Conservation (phyloP, 2,888 invertebrate genomes). For the Aquatica leii region DNA sequence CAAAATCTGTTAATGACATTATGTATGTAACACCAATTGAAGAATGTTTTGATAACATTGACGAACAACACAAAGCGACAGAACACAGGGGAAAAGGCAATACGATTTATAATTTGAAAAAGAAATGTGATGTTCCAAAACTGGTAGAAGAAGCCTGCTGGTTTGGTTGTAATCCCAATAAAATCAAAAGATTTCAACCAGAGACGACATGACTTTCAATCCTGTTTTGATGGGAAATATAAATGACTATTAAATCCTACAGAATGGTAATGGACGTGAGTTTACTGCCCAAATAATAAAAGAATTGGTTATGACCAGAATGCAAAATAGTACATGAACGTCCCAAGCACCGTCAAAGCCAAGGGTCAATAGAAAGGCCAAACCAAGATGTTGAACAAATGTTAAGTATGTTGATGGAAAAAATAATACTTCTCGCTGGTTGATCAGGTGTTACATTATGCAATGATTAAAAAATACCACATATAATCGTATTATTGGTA, state of each 20-base stretch:
- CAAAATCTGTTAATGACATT: too few species aligned
- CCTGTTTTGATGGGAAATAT: conserved; percentile 5
- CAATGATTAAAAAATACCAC: background rate
- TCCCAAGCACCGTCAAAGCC: too few species aligned
- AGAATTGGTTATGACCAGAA: background rate
- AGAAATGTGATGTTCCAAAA: too few species aligned
- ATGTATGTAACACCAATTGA: too few species aligned
- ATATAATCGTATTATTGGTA: background rate
- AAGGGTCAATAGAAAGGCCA: background rate
- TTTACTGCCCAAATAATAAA: background rate
- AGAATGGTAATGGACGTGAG: background rate
- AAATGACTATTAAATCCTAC: background rate
- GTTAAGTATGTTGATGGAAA: background rate
- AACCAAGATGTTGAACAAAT: background rate
- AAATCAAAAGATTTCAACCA: too few species aligned
- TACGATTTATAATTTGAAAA: too few species aligned
- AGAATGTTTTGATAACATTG: too few species aligned
- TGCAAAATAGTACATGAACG: background rate
- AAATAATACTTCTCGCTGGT: background rate
- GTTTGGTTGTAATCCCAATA: too few species aligned
- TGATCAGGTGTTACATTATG: background rate
- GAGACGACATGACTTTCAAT: too few species aligned
- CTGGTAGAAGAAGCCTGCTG: too few species aligned
- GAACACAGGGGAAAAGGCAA: too few species aligned
- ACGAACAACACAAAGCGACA: too few species aligned